Conservation (phyloP, 1,140 invertebrate genomes). For the Vanessa tameamea region DNA sequence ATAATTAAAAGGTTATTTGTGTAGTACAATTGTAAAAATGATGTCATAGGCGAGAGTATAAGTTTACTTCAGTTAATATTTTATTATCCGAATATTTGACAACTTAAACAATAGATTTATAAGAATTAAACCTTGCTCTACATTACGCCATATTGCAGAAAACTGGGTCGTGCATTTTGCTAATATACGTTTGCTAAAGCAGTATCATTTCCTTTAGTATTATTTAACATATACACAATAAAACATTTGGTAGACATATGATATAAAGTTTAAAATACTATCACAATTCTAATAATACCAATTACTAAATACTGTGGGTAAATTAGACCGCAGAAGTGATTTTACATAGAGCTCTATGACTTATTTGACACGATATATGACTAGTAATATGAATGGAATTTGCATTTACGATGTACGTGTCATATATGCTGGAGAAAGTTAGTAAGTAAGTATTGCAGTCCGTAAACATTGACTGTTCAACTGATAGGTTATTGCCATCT, state of each 20-base stretch:
- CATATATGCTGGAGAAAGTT: slow-evolving; percentile 20
- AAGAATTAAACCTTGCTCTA: slow-evolving; percentile 50
- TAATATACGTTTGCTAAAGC: slow-evolving; percentile 32
- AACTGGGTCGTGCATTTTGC: slow-evolving; percentile 45
- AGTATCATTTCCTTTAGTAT: slow-evolving; percentile 34
- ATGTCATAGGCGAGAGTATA: too few species aligned
- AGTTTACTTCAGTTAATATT: not conserved
- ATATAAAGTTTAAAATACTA: too few species aligned
- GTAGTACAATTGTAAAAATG: too few species aligned
- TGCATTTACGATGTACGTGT: not conserved
- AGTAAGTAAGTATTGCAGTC: slow-evolving; percentile 10
- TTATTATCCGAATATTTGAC: slow-evolving; percentile 16
- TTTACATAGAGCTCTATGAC: too few species aligned
- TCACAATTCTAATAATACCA: too few species aligned
- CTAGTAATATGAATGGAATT: not conserved
- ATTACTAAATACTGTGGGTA: too few species aligned
- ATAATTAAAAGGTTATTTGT: too few species aligned
- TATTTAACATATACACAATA: not conserved
- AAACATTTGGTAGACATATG: too few species aligned
- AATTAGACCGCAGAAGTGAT: too few species aligned
- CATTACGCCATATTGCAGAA: slow-evolving; percentile 49
- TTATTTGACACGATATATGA: not conserved
- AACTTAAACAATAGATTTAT: slow-evolving; percentile 42
- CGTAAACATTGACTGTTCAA: slow-evolving; percentile 49
- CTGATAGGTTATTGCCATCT: slow-evolving; percentile 73